Conservation (phyloP, 2,113 vertebrate genomes). For the Elachura formosa region DNA sequence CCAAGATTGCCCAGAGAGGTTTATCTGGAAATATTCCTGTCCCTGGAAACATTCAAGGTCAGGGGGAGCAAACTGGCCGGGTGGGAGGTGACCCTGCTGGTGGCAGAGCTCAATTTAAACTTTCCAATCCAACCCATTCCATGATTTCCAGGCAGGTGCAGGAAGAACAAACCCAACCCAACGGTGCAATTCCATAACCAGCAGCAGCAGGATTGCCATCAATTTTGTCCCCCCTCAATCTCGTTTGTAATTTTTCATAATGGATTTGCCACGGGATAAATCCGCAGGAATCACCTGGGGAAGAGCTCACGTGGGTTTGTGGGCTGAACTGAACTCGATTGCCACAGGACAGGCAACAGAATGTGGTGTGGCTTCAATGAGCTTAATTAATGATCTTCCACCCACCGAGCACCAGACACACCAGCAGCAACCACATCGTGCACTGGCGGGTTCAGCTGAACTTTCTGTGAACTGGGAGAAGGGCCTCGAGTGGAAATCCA, state of each 20-base stretch:
- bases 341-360: background rate
- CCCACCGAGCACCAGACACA: background rate
- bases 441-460: rapidly evolving
- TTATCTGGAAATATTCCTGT: background rate
- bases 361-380: background rate
- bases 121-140: background rate
- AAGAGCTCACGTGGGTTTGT: background rate
- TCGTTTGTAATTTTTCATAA: background rate
- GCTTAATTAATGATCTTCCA: background rate
- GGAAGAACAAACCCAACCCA: background rate
- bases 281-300: background rate
- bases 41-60: background rate
- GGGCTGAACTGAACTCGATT: background rate
- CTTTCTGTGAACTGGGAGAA: background rate
- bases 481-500: background rate
- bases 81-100: background rate
- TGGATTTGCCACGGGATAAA: background rate
- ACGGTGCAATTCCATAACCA: background rate
- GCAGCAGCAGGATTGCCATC: background rate
- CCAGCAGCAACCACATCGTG: no score
- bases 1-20: background rate
- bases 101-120: background rate
- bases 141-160: background rate
- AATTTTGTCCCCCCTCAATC: background rate
- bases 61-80: background rate